These are phyloP conservation scores for Hesperophylax magnus DNA, from an alignment of 1,140 invertebrate genomes.

Conservation along the genomic window DNA sequence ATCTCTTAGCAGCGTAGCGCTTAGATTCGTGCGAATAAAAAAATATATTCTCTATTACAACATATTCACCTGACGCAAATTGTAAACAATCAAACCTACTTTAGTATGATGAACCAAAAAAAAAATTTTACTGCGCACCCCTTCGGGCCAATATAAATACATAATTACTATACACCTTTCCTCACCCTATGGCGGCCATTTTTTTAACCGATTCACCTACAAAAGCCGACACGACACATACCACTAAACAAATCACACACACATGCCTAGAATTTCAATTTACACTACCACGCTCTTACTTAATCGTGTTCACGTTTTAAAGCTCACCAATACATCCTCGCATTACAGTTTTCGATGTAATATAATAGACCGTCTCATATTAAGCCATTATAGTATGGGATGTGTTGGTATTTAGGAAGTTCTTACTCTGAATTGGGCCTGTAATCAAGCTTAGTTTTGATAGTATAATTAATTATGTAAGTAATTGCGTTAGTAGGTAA, in stretches of 20 bases:
- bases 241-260: neutral
- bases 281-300: neutral
- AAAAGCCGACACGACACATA: conserved; percentile 1
- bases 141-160: conserved; percentile 5
- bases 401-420: neutral
- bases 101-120: too few relatives aligned
- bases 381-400: neutral
- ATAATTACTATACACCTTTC: conserved; percentile 52
- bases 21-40: too few relatives aligned
- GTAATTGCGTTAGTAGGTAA: too few relatives aligned
- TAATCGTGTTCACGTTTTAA: neutral
- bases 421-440: neutral
- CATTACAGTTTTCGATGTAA: neutral
- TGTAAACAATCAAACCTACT: too few relatives aligned
- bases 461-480: too few relatives aligned
- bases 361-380: conserved; percentile 7
- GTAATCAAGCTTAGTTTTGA: too few relatives aligned
- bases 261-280: neutral
- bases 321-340: neutral
- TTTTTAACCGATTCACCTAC: conserved; percentile 41
- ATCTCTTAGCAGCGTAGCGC: too few relatives aligned
- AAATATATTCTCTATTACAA: too few relatives aligned
- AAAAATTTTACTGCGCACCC: neutral
- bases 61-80: too few relatives aligned
- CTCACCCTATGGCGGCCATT: conserved; percentile 50